These are phyloP conservation scores for Cetoscarus ocellatus DNA, from an alignment of 2,797 vertebrate species.

Conservation along the genomic window DNA sequence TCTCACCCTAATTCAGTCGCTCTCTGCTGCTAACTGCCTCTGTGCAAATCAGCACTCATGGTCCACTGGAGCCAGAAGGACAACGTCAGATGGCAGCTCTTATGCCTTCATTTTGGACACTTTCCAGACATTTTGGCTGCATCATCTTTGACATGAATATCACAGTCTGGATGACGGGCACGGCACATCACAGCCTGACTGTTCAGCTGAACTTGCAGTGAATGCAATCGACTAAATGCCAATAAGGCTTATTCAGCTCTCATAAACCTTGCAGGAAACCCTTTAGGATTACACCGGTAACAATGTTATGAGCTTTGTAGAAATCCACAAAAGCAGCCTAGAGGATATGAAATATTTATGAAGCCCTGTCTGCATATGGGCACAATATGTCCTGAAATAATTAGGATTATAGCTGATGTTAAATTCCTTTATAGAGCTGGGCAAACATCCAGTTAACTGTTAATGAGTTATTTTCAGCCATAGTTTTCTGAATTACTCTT, in stretches of 20 bases:
- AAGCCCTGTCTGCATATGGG: conserved; percentile 10
- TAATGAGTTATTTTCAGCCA: too few relatives aligned
- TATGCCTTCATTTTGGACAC: conserved; percentile 38
- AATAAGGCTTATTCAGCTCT: conserved; percentile 32
- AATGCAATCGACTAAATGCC: conserved; percentile 24
- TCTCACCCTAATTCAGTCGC: conserved; percentile 14
- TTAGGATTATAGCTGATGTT: background rate
- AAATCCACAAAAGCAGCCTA: conserved; percentile 32
- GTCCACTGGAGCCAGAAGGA: conserved; percentile 64
- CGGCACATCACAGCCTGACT: background rate
- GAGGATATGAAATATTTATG: conserved; percentile 22
- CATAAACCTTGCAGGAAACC: conserved; percentile 24
- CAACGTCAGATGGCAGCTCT: conserved; percentile 41
- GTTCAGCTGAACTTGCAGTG: background rate
- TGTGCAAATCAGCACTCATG: conserved; percentile 46
- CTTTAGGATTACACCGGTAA: conserved; percentile 9
- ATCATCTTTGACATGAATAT: conserved; percentile 26
- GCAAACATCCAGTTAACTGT: too few relatives aligned
- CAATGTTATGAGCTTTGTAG: conserved; percentile 17
- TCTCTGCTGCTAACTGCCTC: conserved; percentile 34
- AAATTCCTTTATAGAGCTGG: too few relatives aligned
- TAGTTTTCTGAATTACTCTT: too few relatives aligned
- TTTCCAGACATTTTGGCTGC: conserved; percentile 53
- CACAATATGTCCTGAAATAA: conserved; percentile 22
- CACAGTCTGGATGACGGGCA: conserved; percentile 19